Conservation (phyloP, 2,888 invertebrate species). For the Leptogaster cylindrica region DNA sequence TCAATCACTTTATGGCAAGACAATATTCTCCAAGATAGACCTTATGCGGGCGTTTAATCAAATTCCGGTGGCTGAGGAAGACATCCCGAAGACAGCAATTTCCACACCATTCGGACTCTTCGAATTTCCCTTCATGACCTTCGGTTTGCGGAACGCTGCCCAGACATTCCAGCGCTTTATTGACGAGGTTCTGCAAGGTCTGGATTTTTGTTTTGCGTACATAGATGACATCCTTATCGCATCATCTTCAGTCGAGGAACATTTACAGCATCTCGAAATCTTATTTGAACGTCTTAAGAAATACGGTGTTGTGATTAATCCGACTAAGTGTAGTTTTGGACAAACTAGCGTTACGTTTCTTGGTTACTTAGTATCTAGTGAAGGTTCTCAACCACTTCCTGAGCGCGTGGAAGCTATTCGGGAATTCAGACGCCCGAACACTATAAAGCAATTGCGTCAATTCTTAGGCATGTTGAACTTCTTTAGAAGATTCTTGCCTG, state of each 20-base stretch:
- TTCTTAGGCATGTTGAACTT: conserved; percentile 3
- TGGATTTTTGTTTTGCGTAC: not conserved
- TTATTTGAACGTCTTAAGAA: not conserved
- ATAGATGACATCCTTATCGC: no score
- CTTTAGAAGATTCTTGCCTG: not conserved
- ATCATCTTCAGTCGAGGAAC: not conserved
- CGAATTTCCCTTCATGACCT: no score
- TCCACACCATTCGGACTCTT: not conserved
- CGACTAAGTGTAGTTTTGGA: not conserved
- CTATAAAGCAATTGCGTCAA: not conserved
- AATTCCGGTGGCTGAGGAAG: no score
- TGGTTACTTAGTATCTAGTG: not conserved
- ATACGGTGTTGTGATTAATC: conserved; percentile 1
- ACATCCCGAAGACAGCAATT: not conserved
- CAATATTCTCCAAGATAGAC: no score
- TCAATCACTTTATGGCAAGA: not conserved
- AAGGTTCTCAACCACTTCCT: not conserved
- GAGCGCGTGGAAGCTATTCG: not conserved
- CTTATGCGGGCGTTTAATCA: no score
- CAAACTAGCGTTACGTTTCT: not conserved
- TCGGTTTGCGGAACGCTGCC: not conserved
- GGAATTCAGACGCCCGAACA: not conserved
- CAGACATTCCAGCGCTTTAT: no score
- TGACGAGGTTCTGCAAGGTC: not conserved
- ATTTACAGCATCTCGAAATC: not conserved